Conservation (phyloP, 2,888 invertebrate genomes). For the Drosophila subquinaria region DNA sequence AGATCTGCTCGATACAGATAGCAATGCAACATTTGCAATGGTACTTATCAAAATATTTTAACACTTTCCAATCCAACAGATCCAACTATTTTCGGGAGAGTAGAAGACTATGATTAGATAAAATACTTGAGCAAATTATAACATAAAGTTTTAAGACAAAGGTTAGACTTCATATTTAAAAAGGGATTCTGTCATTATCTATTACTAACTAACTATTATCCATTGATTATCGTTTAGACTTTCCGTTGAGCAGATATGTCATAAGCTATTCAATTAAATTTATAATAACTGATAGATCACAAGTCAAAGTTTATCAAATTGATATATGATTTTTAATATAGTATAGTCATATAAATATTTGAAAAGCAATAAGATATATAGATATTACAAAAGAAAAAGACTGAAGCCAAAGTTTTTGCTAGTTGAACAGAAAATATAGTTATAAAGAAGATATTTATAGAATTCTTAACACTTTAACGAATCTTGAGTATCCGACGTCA, state of each 20-base stretch:
- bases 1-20: constrained; percentile 94
- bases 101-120: background rate
- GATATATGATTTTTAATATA: background rate
- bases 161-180: background rate
- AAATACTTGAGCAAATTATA: background rate
- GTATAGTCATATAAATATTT: background rate
- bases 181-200: background rate
- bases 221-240: background rate
- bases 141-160: background rate
- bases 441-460: background rate
- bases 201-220: background rate
- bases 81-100: background rate
- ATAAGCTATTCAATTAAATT: background rate
- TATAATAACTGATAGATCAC: background rate
- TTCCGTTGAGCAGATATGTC: background rate
- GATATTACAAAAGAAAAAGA: no score
- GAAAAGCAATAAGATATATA: background rate
- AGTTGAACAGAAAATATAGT: background rate
- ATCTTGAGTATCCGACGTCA: background rate
- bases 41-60: constrained; percentile 86
- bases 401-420: no score
- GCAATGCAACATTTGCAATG: constrained; percentile 96
- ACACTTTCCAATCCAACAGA: background rate
- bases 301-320: background rate
- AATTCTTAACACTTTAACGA: background rate